A percentile compares a stretch with the other conserved stretches of the same genome.
Evolutionary conservation across 2,888 invertebrate species (phyloP).

Genomic region (Polyploca ridens): DNA sequence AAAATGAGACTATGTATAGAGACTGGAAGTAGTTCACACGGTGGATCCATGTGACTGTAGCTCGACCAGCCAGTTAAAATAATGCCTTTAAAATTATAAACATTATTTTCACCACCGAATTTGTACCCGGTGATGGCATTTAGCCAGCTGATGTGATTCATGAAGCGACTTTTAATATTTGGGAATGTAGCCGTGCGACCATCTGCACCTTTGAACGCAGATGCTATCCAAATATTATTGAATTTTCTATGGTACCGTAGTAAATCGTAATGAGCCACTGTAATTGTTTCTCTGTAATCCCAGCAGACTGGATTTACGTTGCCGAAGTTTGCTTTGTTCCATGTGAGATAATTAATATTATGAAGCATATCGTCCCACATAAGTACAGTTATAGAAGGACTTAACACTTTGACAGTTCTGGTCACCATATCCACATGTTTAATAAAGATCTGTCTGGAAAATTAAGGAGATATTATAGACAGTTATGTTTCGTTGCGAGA

Average conservation of each 20-base stretch:
- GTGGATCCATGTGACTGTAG: slow-evolving; percentile 87
- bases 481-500: background rate
- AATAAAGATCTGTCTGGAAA: slow-evolving; percentile 84
- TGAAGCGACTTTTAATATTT: slow-evolving; percentile 85
- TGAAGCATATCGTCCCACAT: slow-evolving; percentile 95
- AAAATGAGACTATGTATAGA: slow-evolving; percentile 86
- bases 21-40: slow-evolving; percentile 87
- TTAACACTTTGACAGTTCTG: slow-evolving; percentile 69
- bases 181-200: slow-evolving; percentile 80
- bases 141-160: slow-evolving; percentile 90
- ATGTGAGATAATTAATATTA: slow-evolving; percentile 73
- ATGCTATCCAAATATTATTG: slow-evolving; percentile 90
- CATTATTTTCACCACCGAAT: slow-evolving; percentile 50
- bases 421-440: slow-evolving; percentile 85
- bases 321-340: slow-evolving; percentile 67
- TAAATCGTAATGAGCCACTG: slow-evolving; percentile 52
- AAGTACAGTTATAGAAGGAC: slow-evolving; percentile 83
- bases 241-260: slow-evolving; percentile 76
- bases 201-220: slow-evolving; percentile 93
- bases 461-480: slow-evolving; percentile 20
- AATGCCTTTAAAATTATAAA: slow-evolving; percentile 84
- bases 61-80: slow-evolving; percentile 90
- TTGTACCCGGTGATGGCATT: slow-evolving; percentile 81
- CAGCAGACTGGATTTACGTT: slow-evolving; percentile 88
- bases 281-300: slow-evolving; percentile 82